These are phyloP conservation scores for Rhodeus uyekii DNA, from an alignment of 2,797 vertebrate genomes.

Conservation along the genomic window DNA sequence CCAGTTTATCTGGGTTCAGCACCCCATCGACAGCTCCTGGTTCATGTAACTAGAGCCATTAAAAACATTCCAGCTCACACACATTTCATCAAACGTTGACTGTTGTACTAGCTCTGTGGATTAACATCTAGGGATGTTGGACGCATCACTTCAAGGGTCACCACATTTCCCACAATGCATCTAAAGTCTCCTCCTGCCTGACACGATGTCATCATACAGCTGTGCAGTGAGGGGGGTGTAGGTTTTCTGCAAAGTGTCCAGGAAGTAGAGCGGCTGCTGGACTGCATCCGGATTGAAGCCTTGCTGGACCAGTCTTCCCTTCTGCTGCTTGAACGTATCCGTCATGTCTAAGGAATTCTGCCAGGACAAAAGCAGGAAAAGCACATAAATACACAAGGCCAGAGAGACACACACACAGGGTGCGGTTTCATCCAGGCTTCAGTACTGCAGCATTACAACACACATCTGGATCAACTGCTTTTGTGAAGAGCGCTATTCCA, in stretches of 20 bases:
- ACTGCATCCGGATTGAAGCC: constrained; percentile 74
- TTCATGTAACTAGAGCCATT: background rate
- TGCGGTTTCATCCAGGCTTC: background rate
- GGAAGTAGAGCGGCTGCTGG: constrained; percentile 76
- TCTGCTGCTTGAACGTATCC: constrained; percentile 90
- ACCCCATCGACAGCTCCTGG: background rate
- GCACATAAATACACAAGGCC: background rate
- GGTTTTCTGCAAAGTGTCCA: constrained; percentile 71
- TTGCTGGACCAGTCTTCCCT: constrained; percentile 79
- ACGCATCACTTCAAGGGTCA: background rate
- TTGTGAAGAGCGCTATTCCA: background rate
- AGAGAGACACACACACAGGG: background rate
- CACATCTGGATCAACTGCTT: background rate
- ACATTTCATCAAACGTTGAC: background rate
- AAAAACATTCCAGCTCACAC: background rate
- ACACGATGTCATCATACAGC: constrained; percentile 72
- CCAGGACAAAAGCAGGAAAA: constrained; percentile 24
- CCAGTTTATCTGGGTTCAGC: background rate
- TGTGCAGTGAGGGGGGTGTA: constrained; percentile 73
- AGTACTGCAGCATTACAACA: background rate
- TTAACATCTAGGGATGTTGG: background rate
- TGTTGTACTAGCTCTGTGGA: background rate
- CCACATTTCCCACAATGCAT: background rate
- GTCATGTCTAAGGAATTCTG: constrained; percentile 83
- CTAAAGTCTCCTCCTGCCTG: constrained; percentile 76